Conservation (phyloP, 2,797 vertebrate genomes). For the Petrocephalus sullivani region DNA sequence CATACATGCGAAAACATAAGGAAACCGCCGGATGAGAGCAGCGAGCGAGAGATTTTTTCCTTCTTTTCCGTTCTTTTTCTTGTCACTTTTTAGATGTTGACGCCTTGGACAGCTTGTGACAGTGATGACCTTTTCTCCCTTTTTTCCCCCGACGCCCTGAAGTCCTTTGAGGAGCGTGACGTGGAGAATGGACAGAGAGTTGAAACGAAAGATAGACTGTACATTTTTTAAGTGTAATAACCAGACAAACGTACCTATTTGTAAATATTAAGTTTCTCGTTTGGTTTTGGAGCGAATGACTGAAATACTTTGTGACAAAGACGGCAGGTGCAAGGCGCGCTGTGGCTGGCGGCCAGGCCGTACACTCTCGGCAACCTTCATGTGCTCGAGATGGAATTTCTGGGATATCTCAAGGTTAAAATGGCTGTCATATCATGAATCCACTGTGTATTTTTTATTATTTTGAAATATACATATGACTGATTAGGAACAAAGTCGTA, state of each 20-base stretch:
- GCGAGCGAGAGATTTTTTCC: slow-evolving; percentile 24
- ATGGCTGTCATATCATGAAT: not conserved
- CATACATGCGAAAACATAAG: not conserved
- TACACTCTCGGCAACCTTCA: not conserved
- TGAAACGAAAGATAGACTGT: slow-evolving; percentile 58
- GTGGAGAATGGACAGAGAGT: slow-evolving; percentile 39
- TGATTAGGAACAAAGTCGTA: slow-evolving; percentile 8
- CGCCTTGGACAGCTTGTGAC: slow-evolving; percentile 50
- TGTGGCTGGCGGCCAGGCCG: slow-evolving; percentile 30
- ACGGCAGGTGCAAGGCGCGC: slow-evolving; percentile 44
- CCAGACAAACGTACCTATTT: slow-evolving; percentile 57
- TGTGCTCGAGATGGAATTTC: not conserved
- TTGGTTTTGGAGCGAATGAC: slow-evolving; percentile 60
- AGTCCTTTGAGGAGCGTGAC: slow-evolving; percentile 32
- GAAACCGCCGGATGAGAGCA: slow-evolving; percentile 8
- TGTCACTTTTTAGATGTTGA: slow-evolving; percentile 59
- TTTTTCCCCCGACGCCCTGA: slow-evolving; percentile 28
- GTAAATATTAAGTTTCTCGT: slow-evolving; percentile 74
- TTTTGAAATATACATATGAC: not conserved
- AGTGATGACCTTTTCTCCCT: slow-evolving; percentile 36
- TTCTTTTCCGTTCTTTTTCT: slow-evolving; percentile 46
- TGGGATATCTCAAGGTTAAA: slow-evolving; percentile 10
- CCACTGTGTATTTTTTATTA: not conserved
- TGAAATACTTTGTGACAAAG: slow-evolving; percentile 61
- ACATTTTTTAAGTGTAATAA: slow-evolving; percentile 72